phyloP scores from a whole-genome alignment of 2,113 vertebrate genomes.

The Nycticebus coucang region DNA sequence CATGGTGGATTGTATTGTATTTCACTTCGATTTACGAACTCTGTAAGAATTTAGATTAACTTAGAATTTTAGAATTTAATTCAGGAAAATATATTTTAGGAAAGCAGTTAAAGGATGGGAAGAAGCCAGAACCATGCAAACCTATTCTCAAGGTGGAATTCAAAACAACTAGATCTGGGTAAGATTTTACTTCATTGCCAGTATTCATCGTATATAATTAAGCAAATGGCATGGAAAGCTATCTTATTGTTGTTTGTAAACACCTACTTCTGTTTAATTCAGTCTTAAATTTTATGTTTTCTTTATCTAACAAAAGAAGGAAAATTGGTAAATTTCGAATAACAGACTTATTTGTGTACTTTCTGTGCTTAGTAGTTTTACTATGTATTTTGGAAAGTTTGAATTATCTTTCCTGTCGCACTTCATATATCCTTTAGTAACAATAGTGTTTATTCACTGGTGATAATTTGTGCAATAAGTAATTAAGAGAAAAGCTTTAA shows the following conservation, averaged over 20 bases:
- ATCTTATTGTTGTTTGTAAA: not conserved
- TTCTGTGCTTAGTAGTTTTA: constrained; percentile 12
- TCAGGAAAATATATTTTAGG: constrained; percentile 89
- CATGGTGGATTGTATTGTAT: constrained; percentile 40
- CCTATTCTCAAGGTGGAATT: constrained; percentile 99
- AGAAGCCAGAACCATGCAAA: constrained; percentile 99
- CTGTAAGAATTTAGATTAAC: constrained; percentile 62
- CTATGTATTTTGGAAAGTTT: not conserved
- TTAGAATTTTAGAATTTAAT: constrained; percentile 81
- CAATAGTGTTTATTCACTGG: constrained; percentile 22
- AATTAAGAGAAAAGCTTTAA: constrained; percentile 35
- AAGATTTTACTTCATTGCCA: constrained; percentile 75
- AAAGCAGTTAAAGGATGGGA: constrained; percentile 99
- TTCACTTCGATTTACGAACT: constrained; percentile 58
- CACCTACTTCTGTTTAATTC: not conserved
- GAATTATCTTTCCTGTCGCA: constrained; percentile 42
- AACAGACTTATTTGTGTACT: not conserved
- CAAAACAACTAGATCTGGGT: constrained; percentile 97
- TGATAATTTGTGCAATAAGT: not conserved
- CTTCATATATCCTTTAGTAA: not conserved
- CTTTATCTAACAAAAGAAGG: constrained; percentile 30
- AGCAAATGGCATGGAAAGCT: not conserved
- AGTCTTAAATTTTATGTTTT: constrained; percentile 26
- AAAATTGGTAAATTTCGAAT: constrained; percentile 11
- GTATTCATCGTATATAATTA: not conserved